Base-by-base conservation (phyloP, 2,888 invertebrate species). In the Ectobius pallidus region DNA sequence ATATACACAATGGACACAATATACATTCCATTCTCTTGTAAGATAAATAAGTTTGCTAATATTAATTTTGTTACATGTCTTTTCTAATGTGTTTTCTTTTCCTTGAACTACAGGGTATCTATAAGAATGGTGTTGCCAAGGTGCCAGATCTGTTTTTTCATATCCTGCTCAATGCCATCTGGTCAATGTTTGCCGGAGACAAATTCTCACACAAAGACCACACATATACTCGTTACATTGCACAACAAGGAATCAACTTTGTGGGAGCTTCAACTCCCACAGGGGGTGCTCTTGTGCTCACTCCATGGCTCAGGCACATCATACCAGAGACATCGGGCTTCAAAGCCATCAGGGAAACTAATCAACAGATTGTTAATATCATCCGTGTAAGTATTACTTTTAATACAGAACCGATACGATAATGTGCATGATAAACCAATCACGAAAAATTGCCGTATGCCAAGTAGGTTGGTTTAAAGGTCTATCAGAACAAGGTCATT, bases 241-340 rank as follows among this genome's bases (percentile, higher is more conserved):
- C 84, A 1, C 78, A 79, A 2, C 80, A 81, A 0, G 86, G 85
- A 0, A 78, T 88, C 46, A 67, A 83, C 39, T 90, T 91, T 75
- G 88, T 89, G 79, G 82, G 87, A 63, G 80, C 81, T 69, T 83
- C 84, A 0, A 90, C 89, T 75, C 87, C 89, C 73, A 83, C 89
- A 14, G 91, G 91, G 0, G 86, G 87, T 7, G 82, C 88, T 0
- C 76, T 91, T 0, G 82, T 84, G 0, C 81, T 88, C 0, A 85
- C 88, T 0, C 88, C 90, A 0, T 90, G 90, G 88, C 79, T 91
- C 1, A 86, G 87, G 55, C 82, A 87, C 74, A 74, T 91, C 1
- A 83, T 88, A 74, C 90, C 90, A 0, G 84, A 87, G 62, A 83
- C 82, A 76, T 89, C 89, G 75, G 87, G 88, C 0, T 91, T 85